phyloP scores from a whole-genome alignment of 2,888 invertebrate genomes.

The Melinaea menophilus region DNA sequence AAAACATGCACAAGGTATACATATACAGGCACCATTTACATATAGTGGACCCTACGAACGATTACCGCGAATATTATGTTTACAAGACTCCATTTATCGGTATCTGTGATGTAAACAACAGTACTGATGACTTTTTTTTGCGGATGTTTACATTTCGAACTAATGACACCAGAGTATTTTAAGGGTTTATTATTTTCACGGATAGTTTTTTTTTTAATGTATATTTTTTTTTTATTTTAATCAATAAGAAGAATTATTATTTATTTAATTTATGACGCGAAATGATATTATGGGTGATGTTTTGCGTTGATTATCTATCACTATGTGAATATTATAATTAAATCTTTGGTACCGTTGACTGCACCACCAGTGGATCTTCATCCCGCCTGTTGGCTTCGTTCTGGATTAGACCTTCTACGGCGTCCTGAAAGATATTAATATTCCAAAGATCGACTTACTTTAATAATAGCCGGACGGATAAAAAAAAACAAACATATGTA shows the following conservation, averaged over 20 bases:
- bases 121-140: no score
- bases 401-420: slow-evolving; percentile 58
- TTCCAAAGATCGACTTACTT: slow-evolving; percentile 54
- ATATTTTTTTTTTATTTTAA: background rate
- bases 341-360: slow-evolving; percentile 53
- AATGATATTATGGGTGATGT: slow-evolving; percentile 1
- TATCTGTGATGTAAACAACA: no score
- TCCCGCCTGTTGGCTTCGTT: slow-evolving; percentile 60
- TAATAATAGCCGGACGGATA: slow-evolving; percentile 10
- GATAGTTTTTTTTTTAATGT: background rate
- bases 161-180: no score
- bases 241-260: slow-evolving; percentile 7
- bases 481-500: slow-evolving; percentile 5
- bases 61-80: background rate
- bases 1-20: slow-evolving; percentile 42
- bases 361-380: slow-evolving; percentile 50
- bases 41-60: slow-evolving; percentile 7
- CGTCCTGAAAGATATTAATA: slow-evolving; percentile 67
- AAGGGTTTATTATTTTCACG: background rate
- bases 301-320: background rate
- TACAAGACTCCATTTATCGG: no score
- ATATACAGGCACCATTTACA: slow-evolving; percentile 19
- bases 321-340: background rate
- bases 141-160: no score
- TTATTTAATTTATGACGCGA: slow-evolving; percentile 2